A percentile compares a stretch with the other conserved stretches of the same genome.
These are phyloP conservation scores for Stomatorhinus ivindoensis DNA, from an alignment of 2,113 vertebrate species.

Conservation along the genomic window DNA sequence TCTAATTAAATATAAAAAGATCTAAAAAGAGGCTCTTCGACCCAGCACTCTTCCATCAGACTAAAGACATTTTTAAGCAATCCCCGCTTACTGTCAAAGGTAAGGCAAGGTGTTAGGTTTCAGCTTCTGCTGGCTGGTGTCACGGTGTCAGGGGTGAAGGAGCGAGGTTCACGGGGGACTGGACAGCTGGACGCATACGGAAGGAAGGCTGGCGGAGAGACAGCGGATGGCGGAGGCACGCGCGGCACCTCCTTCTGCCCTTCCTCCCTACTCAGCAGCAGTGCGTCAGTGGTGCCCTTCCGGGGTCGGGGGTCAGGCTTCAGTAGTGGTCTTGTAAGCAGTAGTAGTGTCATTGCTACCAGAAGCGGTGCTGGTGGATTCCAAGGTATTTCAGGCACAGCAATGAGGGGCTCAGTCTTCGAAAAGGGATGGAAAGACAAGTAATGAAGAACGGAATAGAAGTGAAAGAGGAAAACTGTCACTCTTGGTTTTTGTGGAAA, in stretches of 20 bases:
- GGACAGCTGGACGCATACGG: conserved; percentile 7
- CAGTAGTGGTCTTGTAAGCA: conserved; percentile 55
- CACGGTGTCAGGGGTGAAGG: neutral
- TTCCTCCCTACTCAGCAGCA: conserved; percentile 24
- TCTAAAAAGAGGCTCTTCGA: conserved; percentile 6
- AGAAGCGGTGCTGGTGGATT: conserved; percentile 33
- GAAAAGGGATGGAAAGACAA: neutral
- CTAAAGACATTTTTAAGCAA: neutral
- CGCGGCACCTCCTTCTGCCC: conserved; percentile 32
- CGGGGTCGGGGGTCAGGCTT: conserved; percentile 30
- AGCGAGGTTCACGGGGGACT: neutral
- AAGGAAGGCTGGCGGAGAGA: conserved; percentile 23
- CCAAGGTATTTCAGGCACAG: conserved; percentile 36
- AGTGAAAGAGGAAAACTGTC: neutral
- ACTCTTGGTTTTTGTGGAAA: neutral
- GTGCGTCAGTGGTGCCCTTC: conserved; percentile 17
- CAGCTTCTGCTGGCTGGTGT: neutral
- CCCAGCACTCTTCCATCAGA: neutral
- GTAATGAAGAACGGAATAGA: neutral
- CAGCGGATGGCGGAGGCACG: conserved; percentile 58
- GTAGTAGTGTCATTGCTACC: conserved; percentile 31
- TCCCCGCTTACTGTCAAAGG: neutral
- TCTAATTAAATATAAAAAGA: conserved; percentile 8
- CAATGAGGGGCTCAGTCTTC: conserved; percentile 33
- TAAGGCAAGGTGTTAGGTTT: conserved; percentile 1